Evolutionary conservation across 1,140 invertebrate species (phyloP).

Genomic region (Pogonognathellus flavescens): DNA sequence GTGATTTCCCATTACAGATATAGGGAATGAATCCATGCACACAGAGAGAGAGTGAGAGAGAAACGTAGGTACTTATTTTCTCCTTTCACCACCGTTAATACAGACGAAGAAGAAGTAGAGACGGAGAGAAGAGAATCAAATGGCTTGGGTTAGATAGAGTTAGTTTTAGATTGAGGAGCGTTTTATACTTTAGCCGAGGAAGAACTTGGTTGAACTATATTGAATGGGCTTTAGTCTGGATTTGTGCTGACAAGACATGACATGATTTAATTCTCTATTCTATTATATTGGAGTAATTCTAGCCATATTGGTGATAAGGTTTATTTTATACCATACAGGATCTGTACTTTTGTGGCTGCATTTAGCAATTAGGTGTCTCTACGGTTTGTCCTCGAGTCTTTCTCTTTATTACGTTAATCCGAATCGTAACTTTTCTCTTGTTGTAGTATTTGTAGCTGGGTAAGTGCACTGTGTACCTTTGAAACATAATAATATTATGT

Average conservation of each 20-base stretch:
- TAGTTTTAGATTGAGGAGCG: no score
- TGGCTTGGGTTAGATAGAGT: slow-evolving; percentile 1
- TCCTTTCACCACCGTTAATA: no score
- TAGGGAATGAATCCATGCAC: no score
- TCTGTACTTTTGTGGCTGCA: slow-evolving; percentile 29
- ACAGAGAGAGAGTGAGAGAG: no score
- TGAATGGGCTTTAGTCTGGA: background rate
- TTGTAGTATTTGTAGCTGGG: background rate
- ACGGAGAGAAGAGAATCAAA: background rate
- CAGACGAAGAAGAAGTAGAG: no score
- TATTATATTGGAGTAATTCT: background rate
- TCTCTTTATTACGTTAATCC: slow-evolving; percentile 45
- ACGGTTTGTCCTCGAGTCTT: slow-evolving; percentile 43
- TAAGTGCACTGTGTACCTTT: background rate
- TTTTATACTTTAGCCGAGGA: no score
- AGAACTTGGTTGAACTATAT: no score
- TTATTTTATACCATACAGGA: background rate
- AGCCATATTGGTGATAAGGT: background rate
- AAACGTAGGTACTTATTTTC: no score
- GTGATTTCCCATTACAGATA: no score
- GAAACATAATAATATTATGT: no score
- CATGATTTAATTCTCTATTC: slow-evolving; percentile 39
- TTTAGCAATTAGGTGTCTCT: slow-evolving; percentile 44
- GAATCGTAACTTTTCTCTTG: slow-evolving; percentile 45
- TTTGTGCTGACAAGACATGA: slow-evolving; percentile 48